These are phyloP conservation scores for Xiphophorus couchianus DNA, from an alignment of 2,113 vertebrate species.

Conservation along the genomic window DNA sequence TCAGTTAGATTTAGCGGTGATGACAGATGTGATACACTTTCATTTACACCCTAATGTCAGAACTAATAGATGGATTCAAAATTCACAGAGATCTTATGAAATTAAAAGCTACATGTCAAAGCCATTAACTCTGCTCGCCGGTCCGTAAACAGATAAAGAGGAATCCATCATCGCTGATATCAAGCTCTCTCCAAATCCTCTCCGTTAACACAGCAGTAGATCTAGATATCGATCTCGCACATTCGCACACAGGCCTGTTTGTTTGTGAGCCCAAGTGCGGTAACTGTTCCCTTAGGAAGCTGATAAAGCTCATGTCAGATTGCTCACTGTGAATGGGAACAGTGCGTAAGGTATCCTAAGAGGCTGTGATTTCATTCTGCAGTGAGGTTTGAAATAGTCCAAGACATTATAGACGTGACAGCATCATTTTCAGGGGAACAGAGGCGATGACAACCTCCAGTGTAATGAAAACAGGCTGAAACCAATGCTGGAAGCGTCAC, in stretches of 20 bases:
- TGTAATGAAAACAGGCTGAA: neutral
- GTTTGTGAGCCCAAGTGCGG: slow-evolving; percentile 4
- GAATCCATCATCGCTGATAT: slow-evolving; percentile 26
- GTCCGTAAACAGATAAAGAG: slow-evolving; percentile 12
- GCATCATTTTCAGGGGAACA: slow-evolving; percentile 25
- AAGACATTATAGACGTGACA: slow-evolving; percentile 22
- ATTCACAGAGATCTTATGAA: slow-evolving; percentile 23
- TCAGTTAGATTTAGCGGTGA: neutral
- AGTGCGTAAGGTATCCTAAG: slow-evolving; percentile 17
- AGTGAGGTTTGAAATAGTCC: slow-evolving; percentile 19
- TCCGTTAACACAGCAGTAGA: neutral
- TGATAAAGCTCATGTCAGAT: slow-evolving; percentile 28
- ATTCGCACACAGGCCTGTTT: slow-evolving; percentile 29
- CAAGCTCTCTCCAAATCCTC: slow-evolving; percentile 19
- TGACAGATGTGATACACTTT: slow-evolving; percentile 10
- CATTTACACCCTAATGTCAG: slow-evolving; percentile 31
- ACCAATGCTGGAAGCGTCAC: slow-evolving; percentile 29
- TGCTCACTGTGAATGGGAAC: slow-evolving; percentile 30
- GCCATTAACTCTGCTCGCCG: neutral
- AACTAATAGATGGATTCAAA: slow-evolving; percentile 20
- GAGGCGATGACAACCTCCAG: slow-evolving; percentile 1
- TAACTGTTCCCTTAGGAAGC: neutral
- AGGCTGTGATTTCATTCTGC: slow-evolving; percentile 25
- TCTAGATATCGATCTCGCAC: slow-evolving; percentile 14
- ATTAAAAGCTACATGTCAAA: slow-evolving; percentile 28